Percentiles rank a stretch among this genome's conserved stretches.
These are phyloP conservation scores for Apogon hyalosoma DNA, from an alignment of 2,797 vertebrate genomes.

Conservation along the genomic window DNA sequence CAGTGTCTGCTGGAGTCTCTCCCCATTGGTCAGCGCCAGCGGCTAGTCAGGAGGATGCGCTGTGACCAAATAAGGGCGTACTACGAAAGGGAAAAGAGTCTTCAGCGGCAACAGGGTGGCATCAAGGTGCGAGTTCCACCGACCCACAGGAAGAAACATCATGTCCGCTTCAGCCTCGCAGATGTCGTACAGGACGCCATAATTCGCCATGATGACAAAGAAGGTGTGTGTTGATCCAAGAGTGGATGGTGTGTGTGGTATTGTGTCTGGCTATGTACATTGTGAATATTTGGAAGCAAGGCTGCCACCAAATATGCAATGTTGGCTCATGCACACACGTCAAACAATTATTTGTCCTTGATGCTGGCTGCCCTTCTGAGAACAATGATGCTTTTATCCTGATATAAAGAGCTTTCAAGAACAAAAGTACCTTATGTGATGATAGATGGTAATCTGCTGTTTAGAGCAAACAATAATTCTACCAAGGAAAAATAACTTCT, in stretches of 20 bases:
- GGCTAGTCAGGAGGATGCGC: constrained; percentile 95
- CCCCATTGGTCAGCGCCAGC: constrained; percentile 93
- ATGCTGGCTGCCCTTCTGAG: constrained; percentile 26
- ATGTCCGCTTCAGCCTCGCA: constrained; percentile 82
- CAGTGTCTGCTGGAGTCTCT: constrained; percentile 98
- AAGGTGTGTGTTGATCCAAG: constrained; percentile 82
- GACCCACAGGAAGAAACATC: constrained; percentile 81
- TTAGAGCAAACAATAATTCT: constrained; percentile 17
- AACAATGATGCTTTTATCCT: constrained; percentile 32
- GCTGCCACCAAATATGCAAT: neutral
- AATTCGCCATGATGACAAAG: constrained; percentile 91
- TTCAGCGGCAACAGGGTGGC: constrained; percentile 85
- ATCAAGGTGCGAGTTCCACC: constrained; percentile 57
- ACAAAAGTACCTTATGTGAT: constrained; percentile 31
- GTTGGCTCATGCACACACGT: constrained; percentile 9
- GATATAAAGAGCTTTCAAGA: constrained; percentile 35
- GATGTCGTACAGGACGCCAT: constrained; percentile 91
- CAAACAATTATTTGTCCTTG: constrained; percentile 28
- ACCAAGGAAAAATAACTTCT: neutral
- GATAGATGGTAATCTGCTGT: constrained; percentile 6
- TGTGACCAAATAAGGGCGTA: constrained; percentile 95
- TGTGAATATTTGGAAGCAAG: constrained; percentile 2
- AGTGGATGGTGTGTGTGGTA: neutral
- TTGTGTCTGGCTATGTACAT: neutral
- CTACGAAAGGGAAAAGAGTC: constrained; percentile 91